A percentile compares a stretch with the other conserved stretches of the same genome.
Evolutionary conservation across 2,113 vertebrate genomes (phyloP).

Genomic region (Alethe diademata): DNA sequence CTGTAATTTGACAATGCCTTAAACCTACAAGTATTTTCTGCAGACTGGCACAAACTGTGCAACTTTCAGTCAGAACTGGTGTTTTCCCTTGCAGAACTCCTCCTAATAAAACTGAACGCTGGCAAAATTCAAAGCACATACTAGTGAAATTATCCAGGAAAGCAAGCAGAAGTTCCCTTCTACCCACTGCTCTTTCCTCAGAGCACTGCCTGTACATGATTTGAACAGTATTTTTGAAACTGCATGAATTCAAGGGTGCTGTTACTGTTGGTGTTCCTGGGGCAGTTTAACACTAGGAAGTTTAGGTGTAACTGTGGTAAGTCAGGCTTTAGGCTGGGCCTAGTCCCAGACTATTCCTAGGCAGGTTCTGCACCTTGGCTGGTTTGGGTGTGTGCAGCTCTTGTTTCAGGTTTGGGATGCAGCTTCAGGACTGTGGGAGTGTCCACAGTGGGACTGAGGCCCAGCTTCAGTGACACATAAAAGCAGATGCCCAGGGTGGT

Average conservation of each 20-base stretch:
- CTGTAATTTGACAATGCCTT: background rate
- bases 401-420: background rate
- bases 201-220: background rate
- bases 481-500: background rate
- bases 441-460: background rate
- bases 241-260: background rate
- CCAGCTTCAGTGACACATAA: accelerated
- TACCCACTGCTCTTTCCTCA: background rate
- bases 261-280: background rate
- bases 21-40: background rate
- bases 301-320: background rate
- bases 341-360: background rate
- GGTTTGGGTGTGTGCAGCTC: background rate
- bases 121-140: background rate
- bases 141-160: background rate
- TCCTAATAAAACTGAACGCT: background rate
- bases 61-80: background rate
- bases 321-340: background rate
- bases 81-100: background rate
- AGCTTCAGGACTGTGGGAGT: background rate
- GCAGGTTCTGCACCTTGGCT: background rate
- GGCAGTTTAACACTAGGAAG: background rate
- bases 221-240: background rate
- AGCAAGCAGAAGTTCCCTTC: background rate
- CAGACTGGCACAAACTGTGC: background rate